Conservation (phyloP, 2,888 invertebrate species). For the Drosophila paramelanica region DNA sequence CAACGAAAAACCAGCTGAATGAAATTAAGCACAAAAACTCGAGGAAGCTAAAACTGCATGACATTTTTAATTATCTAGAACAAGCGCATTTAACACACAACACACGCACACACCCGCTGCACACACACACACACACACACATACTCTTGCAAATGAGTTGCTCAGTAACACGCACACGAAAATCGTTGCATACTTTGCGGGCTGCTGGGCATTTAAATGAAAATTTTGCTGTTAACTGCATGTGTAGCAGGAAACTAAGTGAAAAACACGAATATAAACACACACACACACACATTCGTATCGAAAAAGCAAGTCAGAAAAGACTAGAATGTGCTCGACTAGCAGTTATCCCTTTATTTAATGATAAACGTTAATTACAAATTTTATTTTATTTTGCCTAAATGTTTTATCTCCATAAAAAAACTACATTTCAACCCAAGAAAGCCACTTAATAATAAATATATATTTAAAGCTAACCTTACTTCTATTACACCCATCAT, state of each 20-base stretch:
- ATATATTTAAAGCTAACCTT: too few species aligned
- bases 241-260: conserved; percentile 31
- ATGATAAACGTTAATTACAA: too few species aligned
- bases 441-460: too few species aligned
- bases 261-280: conserved; percentile 23
- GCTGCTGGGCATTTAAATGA: conserved; percentile 67
- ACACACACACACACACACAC: conserved; percentile 3
- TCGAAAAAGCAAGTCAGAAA: not conserved
- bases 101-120: conserved; percentile 9
- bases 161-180: conserved; percentile 31
- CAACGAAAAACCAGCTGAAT: conserved; percentile 6
- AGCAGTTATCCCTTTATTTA: not conserved
- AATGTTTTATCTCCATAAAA: too few species aligned
- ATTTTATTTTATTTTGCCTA: too few species aligned
- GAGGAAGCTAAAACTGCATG: conserved; percentile 36
- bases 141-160: conserved; percentile 29
- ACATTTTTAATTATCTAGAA: conserved; percentile 75
- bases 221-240: conserved; percentile 58
- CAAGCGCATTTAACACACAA: conserved; percentile 66
- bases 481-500: too few species aligned
- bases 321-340: not conserved
- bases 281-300: conserved; percentile 23
- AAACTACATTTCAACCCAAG: too few species aligned
- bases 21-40: conserved; percentile 53
- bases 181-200: conserved; percentile 66